phyloP scores from a whole-genome alignment of 2,797 vertebrate genomes.

The Onychomys torridus region DNA sequence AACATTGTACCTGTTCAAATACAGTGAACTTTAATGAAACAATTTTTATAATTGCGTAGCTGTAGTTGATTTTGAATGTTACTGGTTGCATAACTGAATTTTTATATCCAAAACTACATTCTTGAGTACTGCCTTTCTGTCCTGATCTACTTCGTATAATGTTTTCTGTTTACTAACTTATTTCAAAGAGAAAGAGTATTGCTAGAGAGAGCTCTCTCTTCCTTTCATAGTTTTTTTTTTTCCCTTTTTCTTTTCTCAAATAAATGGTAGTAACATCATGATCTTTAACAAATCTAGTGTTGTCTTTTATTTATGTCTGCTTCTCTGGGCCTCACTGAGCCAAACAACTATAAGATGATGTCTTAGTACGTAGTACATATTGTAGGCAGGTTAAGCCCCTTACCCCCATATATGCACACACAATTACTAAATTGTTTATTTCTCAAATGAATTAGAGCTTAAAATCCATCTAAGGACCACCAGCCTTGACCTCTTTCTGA shows the following conservation, averaged over 20 bases:
- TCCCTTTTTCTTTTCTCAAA: not conserved
- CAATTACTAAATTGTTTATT: not conserved
- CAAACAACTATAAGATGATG: not conserved
- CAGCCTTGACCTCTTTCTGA: not conserved
- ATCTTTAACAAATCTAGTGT: constrained; percentile 50
- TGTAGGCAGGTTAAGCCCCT: not conserved
- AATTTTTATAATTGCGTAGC: constrained; percentile 59
- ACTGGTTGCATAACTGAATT: constrained; percentile 54
- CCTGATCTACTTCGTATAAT: constrained; percentile 48
- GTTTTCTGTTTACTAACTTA: constrained; percentile 45
- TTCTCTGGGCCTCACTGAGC: not conserved
- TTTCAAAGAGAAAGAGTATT: constrained; percentile 51
- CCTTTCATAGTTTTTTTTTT: not conserved
- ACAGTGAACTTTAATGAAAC: constrained; percentile 44
- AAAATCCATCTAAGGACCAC: not conserved
- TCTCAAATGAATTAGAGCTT: not conserved
- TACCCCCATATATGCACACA: not conserved
- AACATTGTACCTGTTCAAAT: constrained; percentile 33
- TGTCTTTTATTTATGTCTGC: constrained; percentile 7
- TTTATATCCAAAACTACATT: constrained; percentile 58
- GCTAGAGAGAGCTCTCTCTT: not conserved
- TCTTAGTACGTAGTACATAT: not conserved
- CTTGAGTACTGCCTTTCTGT: constrained; percentile 18
- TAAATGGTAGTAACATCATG: constrained; percentile 60
- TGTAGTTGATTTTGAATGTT: constrained; percentile 42